Base-by-base conservation (phyloP, 1,140 invertebrate species). In the Scaptomyza pallida region DNA sequence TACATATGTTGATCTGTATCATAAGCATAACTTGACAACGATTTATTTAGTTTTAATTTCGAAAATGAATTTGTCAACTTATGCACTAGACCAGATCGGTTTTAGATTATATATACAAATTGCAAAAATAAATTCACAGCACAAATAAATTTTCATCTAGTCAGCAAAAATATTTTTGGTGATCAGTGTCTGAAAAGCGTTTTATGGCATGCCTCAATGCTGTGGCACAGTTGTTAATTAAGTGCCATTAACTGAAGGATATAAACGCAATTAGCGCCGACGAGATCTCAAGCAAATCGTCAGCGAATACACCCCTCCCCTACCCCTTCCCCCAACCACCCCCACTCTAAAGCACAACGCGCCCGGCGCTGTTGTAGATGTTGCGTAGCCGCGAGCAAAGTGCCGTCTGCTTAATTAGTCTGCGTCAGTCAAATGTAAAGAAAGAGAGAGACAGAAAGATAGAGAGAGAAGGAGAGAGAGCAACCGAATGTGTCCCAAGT, bases 161-260 rank as follows among this genome's bases (percentile, higher is more conserved):
- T 43, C 65, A 76, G 40, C 33, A 4, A n/a, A n/a, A n/a, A n/a
- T 37, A n/a, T 47, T 43, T 64, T 16, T 48, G n/a, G 26, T 30
- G 26, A 30, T 30, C 26, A 56, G 75, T 33, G 64, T 70, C 76
- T 62, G 63, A 82, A 72, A 77, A 78, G 13, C 33, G 52, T 52
- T 60, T 69, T 30, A n/a, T 40, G 19, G 19, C 51, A 80, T 65
- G 81, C 56, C 81, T 81, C 73, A 86, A 72, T 86, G 82, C 67
- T 48, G 78, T 63, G 78, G 65, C 81, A 75, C 78, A 88, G 82
- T 88, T 88, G 82, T 88, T 88, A 88, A 88, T 88, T 88, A 88
- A 88, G 82, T 88, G 82, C 78, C 82, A 88, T 88, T 88, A 88
- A 88, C 83, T 88, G 82, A 88, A 88, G 82, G 82, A 88, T 88